These are phyloP conservation scores for Taurulus bubalis DNA, from an alignment of 2,113 vertebrate species.

Conservation along the genomic window DNA sequence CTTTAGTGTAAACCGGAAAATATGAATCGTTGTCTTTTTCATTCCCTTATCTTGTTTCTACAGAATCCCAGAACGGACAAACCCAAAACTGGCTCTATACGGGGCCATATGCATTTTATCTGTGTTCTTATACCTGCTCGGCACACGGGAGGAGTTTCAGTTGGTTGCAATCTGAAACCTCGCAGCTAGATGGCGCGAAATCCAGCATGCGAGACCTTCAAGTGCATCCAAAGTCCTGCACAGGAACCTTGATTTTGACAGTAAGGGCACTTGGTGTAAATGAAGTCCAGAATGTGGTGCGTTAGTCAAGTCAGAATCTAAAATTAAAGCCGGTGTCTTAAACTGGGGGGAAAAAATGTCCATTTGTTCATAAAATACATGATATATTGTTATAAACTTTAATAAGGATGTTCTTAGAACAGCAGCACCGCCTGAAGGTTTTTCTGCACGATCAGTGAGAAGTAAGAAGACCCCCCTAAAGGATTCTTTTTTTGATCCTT, in stretches of 20 bases:
- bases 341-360: not conserved
- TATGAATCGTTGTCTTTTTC: too few relatives aligned
- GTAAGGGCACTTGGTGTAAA: conserved; percentile 3
- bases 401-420: conserved; percentile 60
- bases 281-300: not conserved
- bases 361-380: conserved; percentile 47
- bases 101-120: too few relatives aligned
- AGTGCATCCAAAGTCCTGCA: not conserved
- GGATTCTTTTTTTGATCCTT: conserved; percentile 14
- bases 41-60: not conserved
- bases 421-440: conserved; percentile 17
- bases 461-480: conserved; percentile 25
- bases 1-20: not conserved
- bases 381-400: conserved; percentile 22
- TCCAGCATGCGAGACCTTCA: too few relatives aligned
- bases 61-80: too few relatives aligned
- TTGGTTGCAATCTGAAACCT: too few relatives aligned
- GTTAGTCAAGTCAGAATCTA: not conserved
- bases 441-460: conserved; percentile 22
- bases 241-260: not conserved
- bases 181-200: too few relatives aligned
- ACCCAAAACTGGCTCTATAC: too few relatives aligned
- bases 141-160: too few relatives aligned
- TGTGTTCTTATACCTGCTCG: too few relatives aligned
- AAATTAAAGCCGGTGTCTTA: not conserved